Evolutionary conservation across 2,113 vertebrate species (phyloP).

Genomic region (Rhipidura dahli): DNA sequence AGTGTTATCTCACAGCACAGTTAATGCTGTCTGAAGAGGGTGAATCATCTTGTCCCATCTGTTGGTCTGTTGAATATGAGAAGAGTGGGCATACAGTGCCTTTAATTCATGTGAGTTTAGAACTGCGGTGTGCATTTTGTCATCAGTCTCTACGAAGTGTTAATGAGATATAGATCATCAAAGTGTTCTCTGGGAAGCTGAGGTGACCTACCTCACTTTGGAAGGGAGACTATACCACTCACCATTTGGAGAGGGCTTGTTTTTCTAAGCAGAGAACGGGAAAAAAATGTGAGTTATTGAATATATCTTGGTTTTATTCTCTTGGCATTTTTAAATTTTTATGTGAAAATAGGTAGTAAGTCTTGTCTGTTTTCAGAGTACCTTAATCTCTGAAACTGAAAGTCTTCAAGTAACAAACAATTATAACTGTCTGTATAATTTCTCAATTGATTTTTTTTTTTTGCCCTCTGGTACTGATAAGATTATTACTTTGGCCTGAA

Average conservation of each 20-base stretch:
- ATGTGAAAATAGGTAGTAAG: background rate
- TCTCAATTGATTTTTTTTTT: background rate
- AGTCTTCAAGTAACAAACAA: background rate
- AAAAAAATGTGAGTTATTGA: background rate
- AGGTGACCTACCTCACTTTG: background rate
- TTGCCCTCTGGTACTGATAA: background rate
- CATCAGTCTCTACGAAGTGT: background rate
- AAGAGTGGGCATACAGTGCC: background rate
- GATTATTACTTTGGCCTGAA: background rate
- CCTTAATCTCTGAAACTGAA: background rate
- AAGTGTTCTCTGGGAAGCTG: background rate
- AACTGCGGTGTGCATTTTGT: background rate
- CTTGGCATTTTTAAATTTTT: background rate
- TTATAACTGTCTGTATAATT: background rate
- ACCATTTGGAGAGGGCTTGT: background rate
- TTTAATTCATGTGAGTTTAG: background rate
- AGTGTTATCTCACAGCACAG: background rate
- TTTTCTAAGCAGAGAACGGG: background rate
- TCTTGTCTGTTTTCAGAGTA: background rate
- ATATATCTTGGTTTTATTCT: background rate
- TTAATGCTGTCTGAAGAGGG: background rate
- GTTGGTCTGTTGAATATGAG: background rate
- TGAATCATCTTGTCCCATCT: slow-evolving; percentile 48
- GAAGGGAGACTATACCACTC: background rate
- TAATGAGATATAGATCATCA: background rate